Evolutionary conservation across 2,888 invertebrate genomes (phyloP).

Genomic region (Acleris cristana): DNA sequence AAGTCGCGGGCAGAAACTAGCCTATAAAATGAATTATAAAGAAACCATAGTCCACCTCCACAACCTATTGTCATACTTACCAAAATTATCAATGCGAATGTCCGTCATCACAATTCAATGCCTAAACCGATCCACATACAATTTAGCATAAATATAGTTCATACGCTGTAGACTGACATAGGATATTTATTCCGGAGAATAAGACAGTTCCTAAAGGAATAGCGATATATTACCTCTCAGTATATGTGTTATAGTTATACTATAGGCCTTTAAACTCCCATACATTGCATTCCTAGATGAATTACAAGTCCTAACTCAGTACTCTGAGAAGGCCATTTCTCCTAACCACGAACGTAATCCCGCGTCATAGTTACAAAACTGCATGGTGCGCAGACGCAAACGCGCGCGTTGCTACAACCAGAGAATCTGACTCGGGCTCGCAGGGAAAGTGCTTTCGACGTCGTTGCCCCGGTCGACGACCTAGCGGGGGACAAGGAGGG

Average conservation of each 20-base stretch:
- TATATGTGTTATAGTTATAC: too few relatives aligned
- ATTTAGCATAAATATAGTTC: neutral
- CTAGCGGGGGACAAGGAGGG: slow-evolving; percentile 58
- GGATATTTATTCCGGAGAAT: neutral
- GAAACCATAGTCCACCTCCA: too few relatives aligned
- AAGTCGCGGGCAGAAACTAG: too few relatives aligned
- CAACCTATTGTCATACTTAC: too few relatives aligned
- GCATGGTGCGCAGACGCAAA: slow-evolving; percentile 62
- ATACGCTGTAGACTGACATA: neutral
- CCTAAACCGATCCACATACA: too few relatives aligned
- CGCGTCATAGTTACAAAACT: slow-evolving; percentile 53
- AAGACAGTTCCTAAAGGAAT: neutral
- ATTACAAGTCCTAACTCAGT: slow-evolving; percentile 65
- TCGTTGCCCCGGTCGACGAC: slow-evolving; percentile 80
- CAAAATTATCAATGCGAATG: neutral
- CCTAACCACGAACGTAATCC: slow-evolving; percentile 57
- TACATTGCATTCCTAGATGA: slow-evolving; percentile 70
- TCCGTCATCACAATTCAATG: neutral
- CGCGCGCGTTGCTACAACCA: slow-evolving; percentile 59
- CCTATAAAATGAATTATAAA: too few relatives aligned
- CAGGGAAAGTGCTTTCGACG: slow-evolving; percentile 84
- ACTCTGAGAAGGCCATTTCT: slow-evolving; percentile 58
- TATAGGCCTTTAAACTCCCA: slow-evolving; percentile 35
- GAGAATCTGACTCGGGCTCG: slow-evolving; percentile 67
- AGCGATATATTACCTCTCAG: neutral